Evolutionary conservation across 2,113 vertebrate genomes (phyloP).

Genomic region (Delphinapterus leucas): DNA sequence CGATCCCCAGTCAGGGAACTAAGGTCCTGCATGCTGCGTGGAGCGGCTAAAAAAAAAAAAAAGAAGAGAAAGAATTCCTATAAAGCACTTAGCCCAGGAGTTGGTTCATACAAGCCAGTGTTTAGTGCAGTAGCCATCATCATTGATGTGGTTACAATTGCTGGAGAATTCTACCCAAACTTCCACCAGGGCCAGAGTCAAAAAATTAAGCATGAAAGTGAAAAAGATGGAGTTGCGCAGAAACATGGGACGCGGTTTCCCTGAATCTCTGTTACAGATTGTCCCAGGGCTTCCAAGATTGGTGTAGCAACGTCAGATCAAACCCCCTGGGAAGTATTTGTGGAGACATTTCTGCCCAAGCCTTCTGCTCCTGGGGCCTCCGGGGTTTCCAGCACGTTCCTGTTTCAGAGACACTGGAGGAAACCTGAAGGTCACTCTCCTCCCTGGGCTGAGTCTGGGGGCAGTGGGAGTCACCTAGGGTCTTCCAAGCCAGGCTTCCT

Average conservation of each 20-base stretch:
- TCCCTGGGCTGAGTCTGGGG: neutral
- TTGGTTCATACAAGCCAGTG: neutral
- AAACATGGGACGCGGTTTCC: neutral
- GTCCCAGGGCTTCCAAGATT: neutral
- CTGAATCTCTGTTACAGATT: neutral
- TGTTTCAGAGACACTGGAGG: neutral
- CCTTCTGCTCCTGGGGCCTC: neutral
- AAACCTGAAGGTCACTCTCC: neutral
- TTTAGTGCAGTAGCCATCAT: neutral
- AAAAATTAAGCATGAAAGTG: neutral
- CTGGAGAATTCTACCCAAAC: neutral
- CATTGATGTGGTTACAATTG: neutral
- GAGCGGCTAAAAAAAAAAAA: too few species aligned
- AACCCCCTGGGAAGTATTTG: neutral
- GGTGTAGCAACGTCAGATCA: neutral
- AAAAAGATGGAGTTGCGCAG: neutral
- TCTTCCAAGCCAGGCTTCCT: neutral
- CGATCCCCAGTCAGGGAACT: too few species aligned
- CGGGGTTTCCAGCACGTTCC: neutral
- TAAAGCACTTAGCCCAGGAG: neutral
- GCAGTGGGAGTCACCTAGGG: too few species aligned
- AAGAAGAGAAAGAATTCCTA: neutral
- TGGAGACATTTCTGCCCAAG: neutral
- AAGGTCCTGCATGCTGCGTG: too few species aligned
- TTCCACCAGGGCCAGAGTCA: neutral